A percentile compares a stretch with the other conserved stretches of the same genome.
Conservation (phyloP, 1,140 invertebrate species). For the Aricia agestis region DNA sequence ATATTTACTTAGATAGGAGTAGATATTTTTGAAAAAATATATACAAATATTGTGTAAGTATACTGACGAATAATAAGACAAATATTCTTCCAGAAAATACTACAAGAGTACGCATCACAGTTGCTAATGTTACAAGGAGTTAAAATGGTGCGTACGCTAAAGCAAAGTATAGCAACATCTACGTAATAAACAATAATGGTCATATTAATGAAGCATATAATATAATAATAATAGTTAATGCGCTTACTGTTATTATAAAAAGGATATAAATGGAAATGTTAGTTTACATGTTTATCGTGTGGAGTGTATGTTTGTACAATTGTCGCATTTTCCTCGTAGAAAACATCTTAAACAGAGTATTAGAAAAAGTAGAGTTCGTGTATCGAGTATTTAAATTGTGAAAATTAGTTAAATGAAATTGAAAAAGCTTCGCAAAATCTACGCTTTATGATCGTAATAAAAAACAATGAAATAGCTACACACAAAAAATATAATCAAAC, state of each 20-base stretch:
- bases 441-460: conserved; percentile 46
- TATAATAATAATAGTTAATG: conserved; percentile 2
- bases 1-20: neutral
- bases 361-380: conserved; percentile 33
- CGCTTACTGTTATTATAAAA: conserved; percentile 16
- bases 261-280: conserved; percentile 15
- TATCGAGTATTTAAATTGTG: conserved; percentile 48
- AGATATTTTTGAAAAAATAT: conserved; percentile 40
- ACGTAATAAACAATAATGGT: conserved; percentile 27
- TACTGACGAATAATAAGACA: conserved; percentile 13
- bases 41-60: conserved; percentile 37
- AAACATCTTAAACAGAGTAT: conserved; percentile 66
- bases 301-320: conserved; percentile 11
- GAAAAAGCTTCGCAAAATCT: conserved; percentile 65
- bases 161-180: conserved; percentile 53
- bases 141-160: conserved; percentile 57
- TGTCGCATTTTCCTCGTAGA: conserved; percentile 37
- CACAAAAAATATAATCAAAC: conserved; percentile 28
- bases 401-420: conserved; percentile 61
- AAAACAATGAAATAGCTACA: conserved; percentile 48
- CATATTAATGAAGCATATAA: conserved; percentile 28
- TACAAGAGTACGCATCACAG: conserved; percentile 71
- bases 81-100: conserved; percentile 40
- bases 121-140: conserved; percentile 49
- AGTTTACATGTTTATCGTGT: conserved; percentile 14